phyloP scores from a whole-genome alignment of 2,113 vertebrate genomes.

The Cebus imitator region DNA sequence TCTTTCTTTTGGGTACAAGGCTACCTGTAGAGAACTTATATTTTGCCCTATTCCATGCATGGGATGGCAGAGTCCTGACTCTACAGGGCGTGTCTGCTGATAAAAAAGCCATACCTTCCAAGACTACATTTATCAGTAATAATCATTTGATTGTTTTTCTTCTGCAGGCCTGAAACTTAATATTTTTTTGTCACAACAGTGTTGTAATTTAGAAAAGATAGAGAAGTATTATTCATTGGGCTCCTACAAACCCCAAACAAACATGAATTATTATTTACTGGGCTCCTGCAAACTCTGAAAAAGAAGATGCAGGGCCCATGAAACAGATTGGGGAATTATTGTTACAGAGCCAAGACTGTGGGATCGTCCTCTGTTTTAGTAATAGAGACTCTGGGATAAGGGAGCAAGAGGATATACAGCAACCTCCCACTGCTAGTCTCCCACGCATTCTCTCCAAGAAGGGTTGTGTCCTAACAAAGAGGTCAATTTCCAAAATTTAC shows the following conservation, averaged over 20 bases:
- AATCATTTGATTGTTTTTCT: neutral
- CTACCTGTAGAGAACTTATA: neutral
- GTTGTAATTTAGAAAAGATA: neutral
- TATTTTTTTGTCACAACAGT: neutral
- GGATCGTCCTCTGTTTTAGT: neutral
- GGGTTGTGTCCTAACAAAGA: neutral
- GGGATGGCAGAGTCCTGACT: neutral
- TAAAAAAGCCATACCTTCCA: neutral
- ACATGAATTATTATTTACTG: neutral
- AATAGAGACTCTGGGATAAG: neutral
- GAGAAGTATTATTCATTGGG: neutral
- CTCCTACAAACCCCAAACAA: neutral
- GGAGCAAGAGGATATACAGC: neutral
- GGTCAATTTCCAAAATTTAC: neutral
- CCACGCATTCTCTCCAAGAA: neutral
- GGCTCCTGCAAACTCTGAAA: neutral
- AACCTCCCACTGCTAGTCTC: neutral
- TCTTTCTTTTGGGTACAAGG: neutral
- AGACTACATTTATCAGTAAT: neutral
- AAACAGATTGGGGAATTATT: neutral
- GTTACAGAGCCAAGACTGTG: neutral
- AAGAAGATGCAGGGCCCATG: neutral
- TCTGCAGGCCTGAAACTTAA: neutral
- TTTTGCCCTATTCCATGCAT: neutral
- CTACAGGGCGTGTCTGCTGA: fast-evolving